Evolutionary conservation across 2,888 invertebrate genomes (phyloP), one percentile per base, ranked within the genome.

Genomic region (Cosmorhoe ocellata): DNA sequence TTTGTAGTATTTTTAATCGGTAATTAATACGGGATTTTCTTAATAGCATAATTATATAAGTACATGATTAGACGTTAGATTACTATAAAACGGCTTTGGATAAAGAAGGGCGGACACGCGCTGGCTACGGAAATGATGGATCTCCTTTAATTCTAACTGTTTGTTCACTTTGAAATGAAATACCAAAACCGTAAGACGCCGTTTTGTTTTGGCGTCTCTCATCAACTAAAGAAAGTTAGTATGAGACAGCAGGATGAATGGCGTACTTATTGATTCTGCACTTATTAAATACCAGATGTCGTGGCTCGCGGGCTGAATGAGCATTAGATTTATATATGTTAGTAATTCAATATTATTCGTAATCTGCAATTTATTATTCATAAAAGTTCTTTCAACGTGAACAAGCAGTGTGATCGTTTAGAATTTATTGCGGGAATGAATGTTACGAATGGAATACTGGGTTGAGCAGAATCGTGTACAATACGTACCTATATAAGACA

Each of bases 381-480:
- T n/a, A n/a, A n/a, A n/a, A n/a, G n/a, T n/a, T n/a, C n/a, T 42
- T 36, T 43, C 43, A 34, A 33, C 39, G 47, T 50, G 55, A 34
- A 36, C 24, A 8, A 14, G 14, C 40, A 12, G 42, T 40, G 38
- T 50, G 45, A 43, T 55, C 40, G 58, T 68, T 60, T 71, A 66
- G 71, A 72, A 70, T 71, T 67, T 69, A 64, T 60, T 66, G 67
- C 69, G 67, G 60, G 70, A 62, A 66, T 64, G 61, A 63, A 71
- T 74, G 67, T 61, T 63, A 59, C 53, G 62, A 61, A 59, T 65
- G 71, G 66, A 84, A 86, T 86, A 79, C 89, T 88, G 88, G 90
- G 87, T 85, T 66, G 81, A 84, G 79, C 81, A 84, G 80, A 82
- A 77, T 79, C 67, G 72, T 84, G 80, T 84, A 84, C 71, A 82